Base-by-base conservation (phyloP, 2,888 invertebrate species). In the Noctuana brunneofusca region DNA sequence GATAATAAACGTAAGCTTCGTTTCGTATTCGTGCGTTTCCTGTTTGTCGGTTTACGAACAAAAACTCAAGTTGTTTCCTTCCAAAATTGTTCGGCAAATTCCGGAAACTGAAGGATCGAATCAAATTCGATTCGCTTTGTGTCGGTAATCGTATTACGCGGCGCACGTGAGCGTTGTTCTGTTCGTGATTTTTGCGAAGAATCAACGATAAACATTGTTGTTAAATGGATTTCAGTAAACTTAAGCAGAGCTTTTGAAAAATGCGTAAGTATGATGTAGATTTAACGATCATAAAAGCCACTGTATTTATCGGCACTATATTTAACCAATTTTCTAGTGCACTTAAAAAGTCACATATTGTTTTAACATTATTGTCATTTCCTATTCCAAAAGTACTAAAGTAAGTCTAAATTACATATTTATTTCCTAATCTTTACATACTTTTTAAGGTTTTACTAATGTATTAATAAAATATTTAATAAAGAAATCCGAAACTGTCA, bases 81-180 rank as follows among this genome's bases (percentile, higher is more conserved):
- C 66, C 64, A 73, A 72, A 71, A 68, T 67, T 67, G 75, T 80
- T 77, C 71, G 71, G 75, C 71, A 67, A 73, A 86, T 84, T 85
- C 83, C 83, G 87, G 84, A 86, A 84, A 84, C 83, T 78, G 80
- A 85, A 78, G 80, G 78, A 81, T 73, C 69, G 79, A 75, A 76
- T 80, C 72, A 68, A 74, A 78, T 76, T 76, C 73, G 71, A 72
- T 71, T 71, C 70, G 69, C 67, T 80, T 84, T 85, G 79, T 84
- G 71, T 71, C 65, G 69, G 67, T 88, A 87, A 87, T 86, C 87
- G 81, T 82, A 79, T 89, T 84, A 80, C 77, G 70, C 63, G 69
- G 76, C 83, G 88, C 89, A 89, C 90, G 89, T 89, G 90, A 81
- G 82, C 81, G 77, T 81, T 78, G 77, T 83, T 76, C 70, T 64